Conservation (phyloP, 2,113 vertebrate genomes). For the Lycaon pictus region DNA sequence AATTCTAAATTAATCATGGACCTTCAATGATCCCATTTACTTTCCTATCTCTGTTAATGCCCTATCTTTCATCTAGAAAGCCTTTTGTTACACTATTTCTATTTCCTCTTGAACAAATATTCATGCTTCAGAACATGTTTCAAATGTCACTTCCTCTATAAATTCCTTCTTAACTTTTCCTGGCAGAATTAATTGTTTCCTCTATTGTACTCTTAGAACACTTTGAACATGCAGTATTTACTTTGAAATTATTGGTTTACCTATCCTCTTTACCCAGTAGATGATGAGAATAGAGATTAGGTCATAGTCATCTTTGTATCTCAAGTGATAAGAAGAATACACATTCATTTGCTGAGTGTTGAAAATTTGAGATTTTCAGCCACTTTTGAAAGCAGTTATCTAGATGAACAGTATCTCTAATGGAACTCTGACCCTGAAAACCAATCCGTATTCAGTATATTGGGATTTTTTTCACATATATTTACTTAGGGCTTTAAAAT, state of each 20-base stretch:
- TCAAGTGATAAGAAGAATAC: background rate
- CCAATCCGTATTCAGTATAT: background rate
- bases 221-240: background rate
- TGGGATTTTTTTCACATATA: background rate
- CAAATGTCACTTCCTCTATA: background rate
- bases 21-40: background rate
- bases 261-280: background rate
- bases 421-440: background rate
- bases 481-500: background rate
- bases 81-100: background rate
- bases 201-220: background rate
- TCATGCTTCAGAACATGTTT: background rate
- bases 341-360: background rate
- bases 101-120: background rate
- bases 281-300: background rate
- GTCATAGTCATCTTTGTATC: background rate
- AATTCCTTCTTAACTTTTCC: background rate
- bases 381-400: background rate
- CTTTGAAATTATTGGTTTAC: background rate
- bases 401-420: background rate
- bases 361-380: background rate
- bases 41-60: background rate
- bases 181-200: background rate
- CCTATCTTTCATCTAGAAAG: background rate
- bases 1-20: background rate